Evolutionary conservation across 1,140 invertebrate genomes (phyloP).

Genomic region (Aphidius gifuensis): DNA sequence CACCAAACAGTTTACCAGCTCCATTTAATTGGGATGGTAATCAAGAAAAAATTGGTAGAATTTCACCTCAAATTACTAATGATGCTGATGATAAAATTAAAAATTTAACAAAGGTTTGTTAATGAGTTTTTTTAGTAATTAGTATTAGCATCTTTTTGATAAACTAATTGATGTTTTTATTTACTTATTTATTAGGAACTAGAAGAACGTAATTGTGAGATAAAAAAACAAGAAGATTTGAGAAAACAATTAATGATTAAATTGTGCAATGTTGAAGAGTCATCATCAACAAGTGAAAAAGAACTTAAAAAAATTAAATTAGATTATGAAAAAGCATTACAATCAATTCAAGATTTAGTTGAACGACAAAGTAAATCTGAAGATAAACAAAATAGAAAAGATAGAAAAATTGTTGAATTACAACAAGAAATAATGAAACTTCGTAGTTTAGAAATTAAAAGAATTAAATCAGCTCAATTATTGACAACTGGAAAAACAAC

Average conservation of each 20-base stretch:
- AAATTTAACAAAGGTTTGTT: conserved; percentile 23
- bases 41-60: conserved; percentile 9
- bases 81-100: conserved; percentile 9
- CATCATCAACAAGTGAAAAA: conserved; percentile 30
- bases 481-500: conserved; percentile 22
- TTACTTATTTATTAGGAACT: conserved; percentile 34
- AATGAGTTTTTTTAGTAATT: conserved; percentile 10
- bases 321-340: conserved; percentile 44
- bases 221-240: conserved; percentile 37
- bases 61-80: background rate
- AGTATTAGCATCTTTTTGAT: background rate
- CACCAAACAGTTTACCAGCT: conserved; percentile 31
- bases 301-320: conserved; percentile 42
- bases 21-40: conserved; percentile 37
- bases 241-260: conserved; percentile 46
- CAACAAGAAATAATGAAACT: conserved; percentile 43
- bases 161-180: too few species aligned
- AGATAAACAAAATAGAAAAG: conserved; percentile 40
- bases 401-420: conserved; percentile 38
- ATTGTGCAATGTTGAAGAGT: conserved; percentile 40
- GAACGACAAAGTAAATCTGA: conserved; percentile 39
- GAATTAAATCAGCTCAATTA: conserved; percentile 17
- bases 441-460: conserved; percentile 1
- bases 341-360: conserved; percentile 50
- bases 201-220: conserved; percentile 40